Evolutionary conservation across 2,113 vertebrate species (phyloP).

Genomic region (Silurus meridionalis): DNA sequence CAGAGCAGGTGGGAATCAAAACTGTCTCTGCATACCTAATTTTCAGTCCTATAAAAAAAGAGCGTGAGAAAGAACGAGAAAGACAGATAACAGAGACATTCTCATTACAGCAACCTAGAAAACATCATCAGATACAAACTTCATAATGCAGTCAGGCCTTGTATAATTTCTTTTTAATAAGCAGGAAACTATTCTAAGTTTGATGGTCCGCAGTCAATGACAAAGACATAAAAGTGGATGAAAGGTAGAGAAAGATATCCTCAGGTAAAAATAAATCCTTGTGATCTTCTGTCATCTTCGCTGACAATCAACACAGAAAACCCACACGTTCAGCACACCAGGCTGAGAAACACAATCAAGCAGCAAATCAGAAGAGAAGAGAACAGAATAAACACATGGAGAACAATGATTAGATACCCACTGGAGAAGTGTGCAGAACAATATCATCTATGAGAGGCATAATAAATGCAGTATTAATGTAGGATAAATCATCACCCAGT

Average conservation of each 20-base stretch:
- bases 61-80: not conserved
- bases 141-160: not conserved
- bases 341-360: constrained; percentile 23
- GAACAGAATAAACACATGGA: not conserved
- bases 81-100: not conserved
- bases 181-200: not conserved
- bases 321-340: constrained; percentile 3
- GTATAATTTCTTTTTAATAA: not conserved
- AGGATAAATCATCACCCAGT: not conserved
- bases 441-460: not conserved
- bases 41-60: constrained; percentile 3
- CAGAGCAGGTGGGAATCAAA: not conserved
- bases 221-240: not conserved
- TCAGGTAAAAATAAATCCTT: not conserved
- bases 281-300: constrained; percentile 26
- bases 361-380: constrained; percentile 31
- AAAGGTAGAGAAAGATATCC: constrained; percentile 14
- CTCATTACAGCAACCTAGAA: constrained; percentile 28
- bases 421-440: not conserved
- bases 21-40: constrained; percentile 13
- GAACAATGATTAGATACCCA: not conserved
- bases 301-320: constrained; percentile 22
- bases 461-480: not conserved
- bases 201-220: not conserved
- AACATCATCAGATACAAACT: constrained; percentile 26